These are phyloP conservation scores for Eupelmus urozonus DNA, from an alignment of 2,888 invertebrate species.

Conservation along the genomic window DNA sequence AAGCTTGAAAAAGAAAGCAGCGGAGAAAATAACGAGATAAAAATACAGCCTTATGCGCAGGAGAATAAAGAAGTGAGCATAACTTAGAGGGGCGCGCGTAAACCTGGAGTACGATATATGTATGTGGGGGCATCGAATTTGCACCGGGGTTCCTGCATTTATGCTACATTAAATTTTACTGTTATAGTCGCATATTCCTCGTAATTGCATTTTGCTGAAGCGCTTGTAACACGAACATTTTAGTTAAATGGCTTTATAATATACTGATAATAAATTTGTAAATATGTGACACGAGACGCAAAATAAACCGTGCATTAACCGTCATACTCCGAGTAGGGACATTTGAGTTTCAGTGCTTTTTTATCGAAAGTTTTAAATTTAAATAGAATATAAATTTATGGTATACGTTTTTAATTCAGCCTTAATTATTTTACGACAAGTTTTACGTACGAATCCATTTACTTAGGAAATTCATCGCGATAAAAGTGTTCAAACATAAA, in stretches of 20 bases:
- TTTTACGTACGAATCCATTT: no score
- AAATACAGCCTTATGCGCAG: slow-evolving; percentile 9
- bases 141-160: neutral
- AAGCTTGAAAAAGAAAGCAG: neutral
- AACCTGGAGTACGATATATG: neutral
- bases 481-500: no score
- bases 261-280: neutral
- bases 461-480: no score
- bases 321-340: no score
- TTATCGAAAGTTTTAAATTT: no score
- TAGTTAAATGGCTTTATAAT: neutral
- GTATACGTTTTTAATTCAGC: no score
- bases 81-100: slow-evolving; percentile 1
- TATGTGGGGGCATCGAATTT: neutral
- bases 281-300: neutral
- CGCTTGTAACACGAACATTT: neutral
- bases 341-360: no score
- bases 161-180: slow-evolving; percentile 19
- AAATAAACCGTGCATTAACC: no score
- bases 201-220: neutral
- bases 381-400: no score
- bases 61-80: slow-evolving; percentile 15
- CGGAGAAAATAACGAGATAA: neutral
- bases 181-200: neutral
- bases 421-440: no score